phyloP scores from a whole-genome alignment of 2,797 vertebrate species.

The Artibeus lituratus region DNA sequence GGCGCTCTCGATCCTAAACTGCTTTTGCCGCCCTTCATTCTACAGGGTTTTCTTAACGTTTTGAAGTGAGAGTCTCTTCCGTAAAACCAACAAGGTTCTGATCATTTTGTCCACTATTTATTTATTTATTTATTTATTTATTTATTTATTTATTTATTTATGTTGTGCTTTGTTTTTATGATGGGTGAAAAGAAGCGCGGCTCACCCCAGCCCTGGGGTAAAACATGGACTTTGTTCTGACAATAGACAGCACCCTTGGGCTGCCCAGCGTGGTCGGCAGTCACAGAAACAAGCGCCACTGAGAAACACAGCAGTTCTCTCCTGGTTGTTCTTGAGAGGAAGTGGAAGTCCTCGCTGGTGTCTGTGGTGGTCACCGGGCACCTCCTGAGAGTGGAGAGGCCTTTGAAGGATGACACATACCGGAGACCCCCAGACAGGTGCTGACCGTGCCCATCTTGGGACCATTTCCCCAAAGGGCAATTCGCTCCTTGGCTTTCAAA shows the following conservation, averaged over 20 bases:
- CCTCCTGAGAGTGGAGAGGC: not conserved
- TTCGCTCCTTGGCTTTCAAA: not conserved
- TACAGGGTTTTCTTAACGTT: not conserved
- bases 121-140: too few relatives aligned
- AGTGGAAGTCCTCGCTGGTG: not conserved
- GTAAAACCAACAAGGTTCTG: not conserved
- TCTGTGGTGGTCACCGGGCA: not conserved
- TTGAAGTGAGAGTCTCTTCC: not conserved
- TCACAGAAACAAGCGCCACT: not conserved
- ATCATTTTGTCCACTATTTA: not conserved
- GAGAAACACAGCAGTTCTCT: not conserved
- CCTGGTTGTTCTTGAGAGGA: not conserved
- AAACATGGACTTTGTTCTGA: not conserved
- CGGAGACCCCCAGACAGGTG: not conserved
- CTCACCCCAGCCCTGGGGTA: not conserved
- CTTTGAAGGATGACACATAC: not conserved
- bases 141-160: not conserved
- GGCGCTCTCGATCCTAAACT: not conserved
- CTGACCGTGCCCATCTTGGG: not conserved
- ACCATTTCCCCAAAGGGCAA: not conserved
- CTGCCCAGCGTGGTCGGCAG: not conserved
- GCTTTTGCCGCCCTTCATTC: not conserved
- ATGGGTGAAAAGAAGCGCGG: not conserved
- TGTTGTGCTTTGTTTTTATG: not conserved
- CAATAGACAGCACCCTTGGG: not conserved